A percentile compares a stretch with the other conserved stretches of the same genome.
These are phyloP conservation scores for Hyperoplus immaculatus DNA, from an alignment of 2,797 vertebrate genomes.

Conservation along the genomic window DNA sequence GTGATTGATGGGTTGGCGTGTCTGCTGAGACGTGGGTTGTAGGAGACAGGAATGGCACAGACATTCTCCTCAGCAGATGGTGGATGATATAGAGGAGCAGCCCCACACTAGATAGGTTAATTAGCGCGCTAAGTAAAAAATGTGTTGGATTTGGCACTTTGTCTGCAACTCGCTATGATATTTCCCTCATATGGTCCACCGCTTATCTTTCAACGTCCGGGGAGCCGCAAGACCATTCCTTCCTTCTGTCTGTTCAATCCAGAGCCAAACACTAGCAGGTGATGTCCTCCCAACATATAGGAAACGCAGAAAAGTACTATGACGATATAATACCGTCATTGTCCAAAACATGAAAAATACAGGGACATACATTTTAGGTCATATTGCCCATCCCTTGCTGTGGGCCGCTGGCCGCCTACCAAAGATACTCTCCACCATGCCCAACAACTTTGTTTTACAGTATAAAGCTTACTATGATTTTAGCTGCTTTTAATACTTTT, in stretches of 20 bases:
- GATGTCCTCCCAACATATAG: constrained; percentile 1
- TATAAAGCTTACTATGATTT: no score
- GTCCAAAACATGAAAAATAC: no score
- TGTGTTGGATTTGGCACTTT: constrained; percentile 74
- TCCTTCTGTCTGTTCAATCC: constrained; percentile 1
- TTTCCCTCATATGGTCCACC: constrained; percentile 48
- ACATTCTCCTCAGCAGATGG: constrained; percentile 81
- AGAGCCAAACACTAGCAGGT: background rate
- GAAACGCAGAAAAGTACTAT: no score
- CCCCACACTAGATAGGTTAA: constrained; percentile 82
- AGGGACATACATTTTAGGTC: no score
- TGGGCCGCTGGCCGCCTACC: no score
- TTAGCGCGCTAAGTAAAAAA: constrained; percentile 83
- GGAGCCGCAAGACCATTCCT: constrained; percentile 18
- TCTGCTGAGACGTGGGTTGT: constrained; percentile 75
- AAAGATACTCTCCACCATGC: no score
- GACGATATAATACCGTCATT: no score
- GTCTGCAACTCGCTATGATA: constrained; percentile 58
- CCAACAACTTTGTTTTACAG: no score
- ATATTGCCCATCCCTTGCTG: no score
- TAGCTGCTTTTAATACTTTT: no score
- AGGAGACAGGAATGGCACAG: constrained; percentile 73
- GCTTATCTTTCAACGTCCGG: constrained; percentile 39
- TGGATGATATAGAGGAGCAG: constrained; percentile 77
- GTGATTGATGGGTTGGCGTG: constrained; percentile 80